Evolutionary conservation across 2,797 vertebrate genomes (phyloP).

Genomic region (Thaleichthys pacificus): DNA sequence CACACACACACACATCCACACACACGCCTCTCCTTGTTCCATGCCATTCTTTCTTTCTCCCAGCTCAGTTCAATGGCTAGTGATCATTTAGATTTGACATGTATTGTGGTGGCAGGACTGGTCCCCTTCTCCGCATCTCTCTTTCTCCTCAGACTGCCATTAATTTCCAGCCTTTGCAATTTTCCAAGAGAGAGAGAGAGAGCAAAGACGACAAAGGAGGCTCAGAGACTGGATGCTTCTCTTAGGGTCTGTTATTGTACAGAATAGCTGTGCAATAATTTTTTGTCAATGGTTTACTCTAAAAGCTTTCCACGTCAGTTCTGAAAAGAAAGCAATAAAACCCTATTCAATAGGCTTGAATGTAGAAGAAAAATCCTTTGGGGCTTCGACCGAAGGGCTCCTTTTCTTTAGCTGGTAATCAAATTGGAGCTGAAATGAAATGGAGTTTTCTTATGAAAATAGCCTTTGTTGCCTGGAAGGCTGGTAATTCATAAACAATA

Average conservation of each 20-base stretch:
- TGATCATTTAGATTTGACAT: slow-evolving; percentile 98
- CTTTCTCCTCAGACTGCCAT: slow-evolving; percentile 86
- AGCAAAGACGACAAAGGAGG: slow-evolving; percentile 83
- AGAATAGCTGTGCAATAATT: slow-evolving; percentile 90
- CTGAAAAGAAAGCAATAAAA: slow-evolving; percentile 97
- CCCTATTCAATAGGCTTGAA: slow-evolving; percentile 87
- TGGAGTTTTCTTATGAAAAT: slow-evolving; percentile 99
- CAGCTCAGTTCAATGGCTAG: slow-evolving; percentile 89
- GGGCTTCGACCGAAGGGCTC: slow-evolving; percentile 90
- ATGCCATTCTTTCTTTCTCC: slow-evolving; percentile 71
- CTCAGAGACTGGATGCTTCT: slow-evolving; percentile 83
- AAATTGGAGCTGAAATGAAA: slow-evolving; percentile 99
- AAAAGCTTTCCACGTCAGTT: slow-evolving; percentile 94
- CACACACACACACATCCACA: slow-evolving; percentile 45
- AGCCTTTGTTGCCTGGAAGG: slow-evolving; percentile 97
- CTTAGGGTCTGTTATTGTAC: slow-evolving; percentile 86
- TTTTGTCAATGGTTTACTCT: slow-evolving; percentile 95
- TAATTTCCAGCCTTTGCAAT: slow-evolving; percentile 91
- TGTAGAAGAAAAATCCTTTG: slow-evolving; percentile 97
- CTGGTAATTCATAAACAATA: slow-evolving; percentile 99
- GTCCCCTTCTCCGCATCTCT: slow-evolving; percentile 72
- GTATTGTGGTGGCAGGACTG: slow-evolving; percentile 87
- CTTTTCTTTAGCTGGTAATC: slow-evolving; percentile 98
- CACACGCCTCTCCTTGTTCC: slow-evolving; percentile 22
- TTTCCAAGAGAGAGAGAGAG: slow-evolving; percentile 48